A percentile compares a stretch with the other conserved stretches of the same genome.
These are phyloP conservation scores for Carposina sasakii DNA, from an alignment of 1,140 invertebrate genomes.

Conservation along the genomic window DNA sequence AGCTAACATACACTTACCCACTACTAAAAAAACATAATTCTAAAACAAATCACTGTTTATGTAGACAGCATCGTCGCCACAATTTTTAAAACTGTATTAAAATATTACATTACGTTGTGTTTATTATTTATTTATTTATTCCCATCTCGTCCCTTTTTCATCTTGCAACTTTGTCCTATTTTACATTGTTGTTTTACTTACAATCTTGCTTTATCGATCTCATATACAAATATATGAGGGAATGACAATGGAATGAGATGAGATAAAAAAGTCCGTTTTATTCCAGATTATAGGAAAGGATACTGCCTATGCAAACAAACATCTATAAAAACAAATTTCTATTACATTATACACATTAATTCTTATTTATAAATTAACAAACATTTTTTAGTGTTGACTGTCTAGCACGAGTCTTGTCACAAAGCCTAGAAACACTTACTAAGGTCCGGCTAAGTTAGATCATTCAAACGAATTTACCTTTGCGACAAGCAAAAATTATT, in stretches of 20 bases:
- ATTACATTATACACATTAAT: constrained; percentile 60
- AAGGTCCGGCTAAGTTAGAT: constrained; percentile 38
- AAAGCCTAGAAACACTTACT: constrained; percentile 47
- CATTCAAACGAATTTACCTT: constrained; percentile 49
- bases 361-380: constrained; percentile 23
- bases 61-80: constrained; percentile 60
- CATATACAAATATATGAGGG: too few species aligned
- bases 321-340: constrained; percentile 60
- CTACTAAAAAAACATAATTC: constrained; percentile 52
- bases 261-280: constrained; percentile 11
- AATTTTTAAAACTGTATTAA: constrained; percentile 8
- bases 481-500: constrained; percentile 58
- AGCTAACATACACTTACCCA: constrained; percentile 71
- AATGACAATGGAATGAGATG: too few species aligned
- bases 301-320: constrained; percentile 60
- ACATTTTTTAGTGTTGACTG: constrained; percentile 29
- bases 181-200: too few species aligned
- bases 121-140: too few species aligned
- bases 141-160: too few species aligned
- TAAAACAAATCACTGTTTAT: constrained; percentile 47
- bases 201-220: too few species aligned
- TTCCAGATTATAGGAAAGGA: constrained; percentile 35
- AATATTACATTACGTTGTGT: too few species aligned
- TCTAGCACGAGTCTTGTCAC: constrained; percentile 49
- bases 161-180: too few species aligned